Base-by-base conservation (phyloP, 2,113 vertebrate genomes). In the Marcusenius ussheri region DNA sequence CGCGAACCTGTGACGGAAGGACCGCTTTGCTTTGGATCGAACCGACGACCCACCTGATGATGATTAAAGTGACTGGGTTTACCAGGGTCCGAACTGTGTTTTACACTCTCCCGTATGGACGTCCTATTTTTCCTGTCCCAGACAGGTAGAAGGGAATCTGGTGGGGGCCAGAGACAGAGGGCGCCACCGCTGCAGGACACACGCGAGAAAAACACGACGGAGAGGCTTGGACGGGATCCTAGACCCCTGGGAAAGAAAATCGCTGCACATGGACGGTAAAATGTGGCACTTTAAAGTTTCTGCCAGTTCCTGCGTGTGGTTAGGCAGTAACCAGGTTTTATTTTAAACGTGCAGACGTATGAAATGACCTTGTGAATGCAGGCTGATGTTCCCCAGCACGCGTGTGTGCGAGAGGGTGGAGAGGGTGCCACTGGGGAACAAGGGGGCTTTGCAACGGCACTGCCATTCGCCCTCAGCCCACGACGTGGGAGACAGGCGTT, bases 21-120 rank as follows among this genome's bases (percentile, higher is more conserved):
- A 89, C n/a, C 46, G 56, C 9, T 90, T 91, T 91, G 90, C 92
- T 93, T 91, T 88, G 89, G 88, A 91, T 89, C 77, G 42, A 83
- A 91, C 90, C 58, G 49, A 92, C 85, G 91, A 93, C 91, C 88
- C 91, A 90, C 90, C 90, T 91, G 92, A 91, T 89, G 91, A 89
- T 17, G 90, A 66, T 93, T 91, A 85, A 80, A 39, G 42, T 92
- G 91, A 92, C 89, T 90, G 62, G 88, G 88, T 89, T 92, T 89
- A 87, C 88, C 51, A 51, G 83, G 50, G 62, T 80, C 27, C 8
- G 21, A 88, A 91, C 87, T 24, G 39, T 19, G 49, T 89, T 88
- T 93, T 88, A 92, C 3, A 58, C 77, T 90, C 49, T 89, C 87
- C 53, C 53, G 56, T 8, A 49, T 10, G 86, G n/a, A 0, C 3